A percentile compares a stretch with the other conserved stretches of the same genome.
Evolutionary conservation across 1,140 invertebrate species (phyloP).

Genomic region (Pogonomyrmex californicus): DNA sequence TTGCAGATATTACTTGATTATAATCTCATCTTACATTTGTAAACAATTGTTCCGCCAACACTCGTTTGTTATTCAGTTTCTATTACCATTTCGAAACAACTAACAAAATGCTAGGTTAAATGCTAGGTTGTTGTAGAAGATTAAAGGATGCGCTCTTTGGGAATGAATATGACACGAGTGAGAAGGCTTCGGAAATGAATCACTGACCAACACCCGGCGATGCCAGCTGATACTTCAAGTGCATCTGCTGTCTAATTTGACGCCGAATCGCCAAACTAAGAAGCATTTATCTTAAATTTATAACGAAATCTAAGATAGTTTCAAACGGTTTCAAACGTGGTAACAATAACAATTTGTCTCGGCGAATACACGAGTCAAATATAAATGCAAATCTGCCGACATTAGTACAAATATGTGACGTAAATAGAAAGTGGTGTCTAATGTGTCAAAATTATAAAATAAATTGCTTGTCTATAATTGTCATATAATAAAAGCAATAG

Average conservation of each 20-base stretch:
- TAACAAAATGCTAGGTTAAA: too few species aligned
- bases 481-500: too few species aligned
- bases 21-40: background rate
- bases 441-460: background rate
- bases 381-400: background rate
- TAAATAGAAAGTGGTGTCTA: background rate
- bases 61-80: background rate
- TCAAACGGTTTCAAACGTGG: background rate
- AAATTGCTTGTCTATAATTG: background rate
- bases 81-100: background rate
- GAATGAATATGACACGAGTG: constrained; percentile 6
- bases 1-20: too few species aligned
- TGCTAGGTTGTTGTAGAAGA: background rate
- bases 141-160: background rate
- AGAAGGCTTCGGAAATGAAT: constrained; percentile 74
- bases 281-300: constrained; percentile 39
- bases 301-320: constrained; percentile 2
- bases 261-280: constrained; percentile 65
- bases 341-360: background rate
- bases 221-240: constrained; percentile 82
- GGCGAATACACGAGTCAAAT: background rate
- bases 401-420: background rate
- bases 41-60: background rate
- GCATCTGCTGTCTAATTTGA: constrained; percentile 81
- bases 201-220: constrained; percentile 77